These are phyloP conservation scores for Actinopyga echinites DNA, from an alignment of 53 echinoderm and acorn worm species.

Conservation along the genomic window DNA sequence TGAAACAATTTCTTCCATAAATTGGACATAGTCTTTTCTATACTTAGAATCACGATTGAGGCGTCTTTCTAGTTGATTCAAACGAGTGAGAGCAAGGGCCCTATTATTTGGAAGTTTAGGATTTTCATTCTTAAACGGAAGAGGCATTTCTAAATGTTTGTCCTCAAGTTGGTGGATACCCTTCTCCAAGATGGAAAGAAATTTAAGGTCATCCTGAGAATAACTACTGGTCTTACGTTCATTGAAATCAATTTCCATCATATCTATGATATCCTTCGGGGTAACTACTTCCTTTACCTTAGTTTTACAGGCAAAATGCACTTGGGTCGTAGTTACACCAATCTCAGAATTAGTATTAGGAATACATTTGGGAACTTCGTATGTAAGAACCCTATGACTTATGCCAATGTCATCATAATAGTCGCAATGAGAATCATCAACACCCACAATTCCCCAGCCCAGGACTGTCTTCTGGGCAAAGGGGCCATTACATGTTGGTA, in stretches of 20 bases:
- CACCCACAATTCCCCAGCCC: not conserved
- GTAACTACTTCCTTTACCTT: slow-evolving; percentile 42
- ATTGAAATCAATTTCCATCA: slow-evolving; percentile 50
- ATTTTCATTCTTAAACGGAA: slow-evolving; percentile 24
- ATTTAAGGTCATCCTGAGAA: slow-evolving; percentile 50
- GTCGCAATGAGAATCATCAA: not conserved
- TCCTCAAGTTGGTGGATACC: slow-evolving; percentile 13
- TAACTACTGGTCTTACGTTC: slow-evolving; percentile 9
- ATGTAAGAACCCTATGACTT: too few relatives aligned
- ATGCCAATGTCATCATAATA: not conserved
- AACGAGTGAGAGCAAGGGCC: not conserved
- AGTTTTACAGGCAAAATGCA: not conserved
- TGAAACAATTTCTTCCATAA: slow-evolving; percentile 24
- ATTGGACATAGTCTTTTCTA: slow-evolving; percentile 27
- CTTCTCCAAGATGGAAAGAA: slow-evolving; percentile 35
- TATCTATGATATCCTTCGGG: slow-evolving; percentile 23
- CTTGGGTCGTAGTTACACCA: slow-evolving; percentile 25
- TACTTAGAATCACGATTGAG: slow-evolving; percentile 27
- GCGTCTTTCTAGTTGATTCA: slow-evolving; percentile 6
- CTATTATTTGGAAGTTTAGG: slow-evolving; percentile 48
- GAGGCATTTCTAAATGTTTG: slow-evolving; percentile 41
- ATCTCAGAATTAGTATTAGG: not conserved
- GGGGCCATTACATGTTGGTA: not conserved
- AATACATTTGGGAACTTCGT: not conserved
- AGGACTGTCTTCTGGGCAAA: not conserved